Evolutionary conservation across 2,797 vertebrate species (phyloP), one percentile per base, ranked within the genome.

Genomic region (Sebastiscus tertius): DNA sequence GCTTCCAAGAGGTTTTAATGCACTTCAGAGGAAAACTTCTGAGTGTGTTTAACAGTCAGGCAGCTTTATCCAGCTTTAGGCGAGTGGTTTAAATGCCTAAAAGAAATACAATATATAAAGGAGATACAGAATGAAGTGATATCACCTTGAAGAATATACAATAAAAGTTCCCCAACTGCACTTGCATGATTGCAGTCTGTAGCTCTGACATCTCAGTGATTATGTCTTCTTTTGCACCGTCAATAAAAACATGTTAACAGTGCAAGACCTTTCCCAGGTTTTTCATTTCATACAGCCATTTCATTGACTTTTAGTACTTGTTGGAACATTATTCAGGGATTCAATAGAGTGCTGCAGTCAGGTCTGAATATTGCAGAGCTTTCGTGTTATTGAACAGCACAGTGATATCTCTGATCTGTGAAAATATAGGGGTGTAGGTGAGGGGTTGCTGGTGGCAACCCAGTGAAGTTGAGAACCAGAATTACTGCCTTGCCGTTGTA

Each of bases 21-120:
- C 64, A 79, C 83, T 82, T 89, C 46, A 75, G 29, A 91, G 60
- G 16, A 33, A 80, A 82, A 86, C 59, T 2, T 85, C 66, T 77
- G 34, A 54, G 60, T 58, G 75, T 61, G 70, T 52, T 74, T 74
- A 81, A 77, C 71, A 81, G 76, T 84, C 67, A 77, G 52, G 42
- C 27, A 64, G 81, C 62, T 81, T 79, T 24, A 66, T 34, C 78
- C 71, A 72, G n/a, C 34, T 24, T 64, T n/a, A 71, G 34, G 52
- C 11, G 20, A 69, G 34, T n/a, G 20, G 22, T 72, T 73, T 73
- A 55, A 74, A 88, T 64, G 27, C 29, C 58, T 74, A 77, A 86
- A 61, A 22, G 42, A 74, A 54, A 77, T 27, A 62, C 10, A 42
- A 29, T 36, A 64, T 58, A 82, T 42, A 66, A 76, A 60, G 18